These are phyloP conservation scores for Petrocephalus schoutedeni DNA, from an alignment of 2,797 vertebrate species.

Conservation along the genomic window DNA sequence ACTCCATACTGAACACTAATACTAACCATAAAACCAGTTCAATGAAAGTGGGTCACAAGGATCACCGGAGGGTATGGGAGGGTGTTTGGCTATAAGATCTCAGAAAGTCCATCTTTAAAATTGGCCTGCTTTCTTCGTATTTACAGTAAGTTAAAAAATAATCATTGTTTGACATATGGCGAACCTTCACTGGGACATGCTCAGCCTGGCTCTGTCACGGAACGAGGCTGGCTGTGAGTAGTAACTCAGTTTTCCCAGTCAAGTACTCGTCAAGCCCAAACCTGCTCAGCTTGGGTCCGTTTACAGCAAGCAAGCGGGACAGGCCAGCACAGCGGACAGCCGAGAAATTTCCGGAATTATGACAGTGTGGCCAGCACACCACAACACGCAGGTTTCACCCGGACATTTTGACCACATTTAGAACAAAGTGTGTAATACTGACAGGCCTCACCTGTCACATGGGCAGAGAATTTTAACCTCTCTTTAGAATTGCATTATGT, in stretches of 20 bases:
- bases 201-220: neutral
- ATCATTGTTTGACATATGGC: neutral
- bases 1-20: neutral
- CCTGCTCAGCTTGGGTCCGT: neutral
- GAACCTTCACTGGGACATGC: neutral
- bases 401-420: conserved; percentile 36
- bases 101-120: neutral
- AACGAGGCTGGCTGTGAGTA: neutral
- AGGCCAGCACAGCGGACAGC: neutral
- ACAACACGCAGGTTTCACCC: conserved; percentile 32
- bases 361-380: conserved; percentile 62
- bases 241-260: neutral
- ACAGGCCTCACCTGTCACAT: conserved; percentile 38
- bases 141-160: neutral
- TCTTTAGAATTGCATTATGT: conserved; percentile 44
- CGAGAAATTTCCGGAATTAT: conserved; percentile 21
- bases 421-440: conserved; percentile 36
- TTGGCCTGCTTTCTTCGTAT: neutral
- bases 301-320: neutral
- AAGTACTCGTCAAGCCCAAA: neutral
- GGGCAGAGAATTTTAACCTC: neutral
- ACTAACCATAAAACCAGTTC: neutral
- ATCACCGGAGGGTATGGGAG: neutral
- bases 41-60: neutral
- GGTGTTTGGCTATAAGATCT: neutral